These are phyloP conservation scores for Hermetia illucens DNA, from an alignment of 1,140 invertebrate species.

Conservation along the genomic window DNA sequence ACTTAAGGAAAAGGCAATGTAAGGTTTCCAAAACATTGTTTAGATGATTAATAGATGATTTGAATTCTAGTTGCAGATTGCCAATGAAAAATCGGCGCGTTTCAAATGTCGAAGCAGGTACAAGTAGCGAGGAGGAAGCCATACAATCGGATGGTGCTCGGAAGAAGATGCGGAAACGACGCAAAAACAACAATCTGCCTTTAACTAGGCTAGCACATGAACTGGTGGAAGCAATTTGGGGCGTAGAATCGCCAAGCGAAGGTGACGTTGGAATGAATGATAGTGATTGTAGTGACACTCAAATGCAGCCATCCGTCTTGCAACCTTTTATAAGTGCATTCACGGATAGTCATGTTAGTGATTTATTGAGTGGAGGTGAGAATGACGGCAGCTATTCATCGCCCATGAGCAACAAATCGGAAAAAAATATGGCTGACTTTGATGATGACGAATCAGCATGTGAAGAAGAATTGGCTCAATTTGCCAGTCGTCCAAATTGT, in stretches of 20 bases:
- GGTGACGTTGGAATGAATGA: constrained; percentile 24
- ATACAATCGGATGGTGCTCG: constrained; percentile 13
- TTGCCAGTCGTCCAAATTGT: constrained; percentile 15
- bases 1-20: constrained; percentile 20
- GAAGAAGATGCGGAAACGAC: constrained; percentile 18
- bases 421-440: constrained; percentile 88
- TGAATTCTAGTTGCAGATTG: background rate
- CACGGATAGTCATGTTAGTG: constrained; percentile 35
- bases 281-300: constrained; percentile 27
- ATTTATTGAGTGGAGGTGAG: constrained; percentile 55
- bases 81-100: constrained; percentile 21
- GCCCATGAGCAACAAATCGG: constrained; percentile 81
- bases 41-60: background rate
- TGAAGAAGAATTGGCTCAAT: constrained; percentile 60
- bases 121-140: constrained; percentile 26
- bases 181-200: constrained; percentile 17
- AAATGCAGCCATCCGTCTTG: constrained; percentile 20
- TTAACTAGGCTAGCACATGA: constrained; percentile 17
- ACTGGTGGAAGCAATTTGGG: constrained; percentile 27
- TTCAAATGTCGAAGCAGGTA: constrained; percentile 27
- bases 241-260: constrained; percentile 15
- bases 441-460: constrained; percentile 82
- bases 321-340: constrained; percentile 27
- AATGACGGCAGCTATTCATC: constrained; percentile 71
- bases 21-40: constrained; percentile 6